Percentiles rank a stretch among this genome's conserved stretches.
Evolutionary conservation across 1,140 invertebrate genomes (phyloP).

Genomic region (Hylyphantes graminicola): DNA sequence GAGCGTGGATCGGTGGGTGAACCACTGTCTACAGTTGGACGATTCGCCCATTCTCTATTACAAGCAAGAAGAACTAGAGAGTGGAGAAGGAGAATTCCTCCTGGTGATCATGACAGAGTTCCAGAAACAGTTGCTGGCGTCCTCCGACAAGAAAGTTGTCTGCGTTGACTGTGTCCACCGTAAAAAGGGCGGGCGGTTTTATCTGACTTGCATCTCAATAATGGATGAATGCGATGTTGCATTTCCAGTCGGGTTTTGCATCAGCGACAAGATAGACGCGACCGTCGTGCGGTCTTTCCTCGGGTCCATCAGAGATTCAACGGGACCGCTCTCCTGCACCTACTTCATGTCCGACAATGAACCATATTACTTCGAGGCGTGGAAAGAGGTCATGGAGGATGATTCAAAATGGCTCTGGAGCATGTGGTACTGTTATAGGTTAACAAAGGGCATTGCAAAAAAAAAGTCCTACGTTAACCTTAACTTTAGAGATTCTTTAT

Average conservation of each 20-base stretch:
- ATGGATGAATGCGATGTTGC: slow-evolving; percentile 45
- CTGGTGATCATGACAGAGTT: slow-evolving; percentile 51
- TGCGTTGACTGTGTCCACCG: slow-evolving; percentile 41
- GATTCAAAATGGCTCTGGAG: slow-evolving; percentile 40
- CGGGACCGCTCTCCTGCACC: slow-evolving; percentile 17
- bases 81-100: slow-evolving; percentile 25
- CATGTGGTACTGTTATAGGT: too few species aligned
- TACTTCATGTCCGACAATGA: slow-evolving; percentile 51
- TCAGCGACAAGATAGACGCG: slow-evolving; percentile 37
- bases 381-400: slow-evolving; percentile 42
- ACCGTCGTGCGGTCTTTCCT: slow-evolving; percentile 10
- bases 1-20: slow-evolving; percentile 43
- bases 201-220: slow-evolving; percentile 36
- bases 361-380: slow-evolving; percentile 31
- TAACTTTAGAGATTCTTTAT: too few species aligned
- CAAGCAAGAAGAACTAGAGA: slow-evolving; percentile 9
- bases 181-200: slow-evolving; percentile 40
- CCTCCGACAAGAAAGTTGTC: slow-evolving; percentile 14
- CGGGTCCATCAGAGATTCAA: slow-evolving; percentile 21
- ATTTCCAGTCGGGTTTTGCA: slow-evolving; percentile 51
- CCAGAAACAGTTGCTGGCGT: slow-evolving; percentile 34
- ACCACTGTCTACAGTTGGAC: slow-evolving; percentile 35
- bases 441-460: too few species aligned
- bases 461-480: too few species aligned
- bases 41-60: slow-evolving; percentile 44